Evolutionary conservation across 2,888 invertebrate genomes (phyloP).

Genomic region (Drosophila atripex): DNA sequence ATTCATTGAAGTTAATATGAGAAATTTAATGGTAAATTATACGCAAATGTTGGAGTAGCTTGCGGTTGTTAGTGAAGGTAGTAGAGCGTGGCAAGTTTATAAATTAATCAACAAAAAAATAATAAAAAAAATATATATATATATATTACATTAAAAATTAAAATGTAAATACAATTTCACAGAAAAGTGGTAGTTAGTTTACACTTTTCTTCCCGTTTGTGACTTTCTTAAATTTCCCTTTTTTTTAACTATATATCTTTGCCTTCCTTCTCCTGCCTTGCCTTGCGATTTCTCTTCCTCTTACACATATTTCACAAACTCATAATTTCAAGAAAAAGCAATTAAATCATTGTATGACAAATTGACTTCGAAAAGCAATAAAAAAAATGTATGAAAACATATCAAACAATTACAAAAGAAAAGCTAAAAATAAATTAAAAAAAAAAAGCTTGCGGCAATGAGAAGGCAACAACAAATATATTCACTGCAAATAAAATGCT

Average conservation of each 20-base stretch:
- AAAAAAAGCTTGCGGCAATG: constrained; percentile 45
- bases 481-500: constrained; percentile 51
- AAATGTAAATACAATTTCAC: background rate
- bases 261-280: constrained; percentile 11
- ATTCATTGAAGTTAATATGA: constrained; percentile 16
- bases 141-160: background rate
- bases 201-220: background rate
- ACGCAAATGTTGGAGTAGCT: background rate
- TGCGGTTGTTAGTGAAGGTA: background rate
- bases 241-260: constrained; percentile 1
- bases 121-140: too few species aligned
- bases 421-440: constrained; percentile 15
- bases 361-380: constrained; percentile 49
- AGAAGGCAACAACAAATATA: constrained; percentile 23
- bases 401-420: constrained; percentile 38
- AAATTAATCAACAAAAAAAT: background rate
- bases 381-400: constrained; percentile 32
- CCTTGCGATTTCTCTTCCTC: constrained; percentile 11
- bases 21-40: constrained; percentile 13
- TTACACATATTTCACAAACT: constrained; percentile 39
- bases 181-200: too few species aligned
- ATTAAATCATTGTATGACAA: constrained; percentile 58
- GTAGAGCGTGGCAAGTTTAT: background rate
- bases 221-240: background rate
- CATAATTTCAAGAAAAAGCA: constrained; percentile 39